phyloP scores from a whole-genome alignment of 2,113 vertebrate species.

The Sceloporus undulatus region DNA sequence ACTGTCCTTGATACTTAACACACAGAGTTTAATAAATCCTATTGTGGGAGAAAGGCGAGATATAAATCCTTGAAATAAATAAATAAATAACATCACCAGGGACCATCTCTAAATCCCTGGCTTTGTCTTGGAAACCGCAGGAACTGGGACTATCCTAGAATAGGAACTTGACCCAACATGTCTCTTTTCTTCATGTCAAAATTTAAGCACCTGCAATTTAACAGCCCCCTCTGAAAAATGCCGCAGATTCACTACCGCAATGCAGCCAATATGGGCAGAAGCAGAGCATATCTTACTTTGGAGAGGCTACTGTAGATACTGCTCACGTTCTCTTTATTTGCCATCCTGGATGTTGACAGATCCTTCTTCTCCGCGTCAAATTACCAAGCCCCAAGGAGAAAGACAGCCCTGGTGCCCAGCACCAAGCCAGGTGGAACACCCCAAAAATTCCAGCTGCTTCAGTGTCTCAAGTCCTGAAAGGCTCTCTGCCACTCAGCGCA shows the following conservation, averaged over 20 bases:
- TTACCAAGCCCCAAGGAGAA: no score
- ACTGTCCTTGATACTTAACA: no score
- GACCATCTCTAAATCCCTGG: no score
- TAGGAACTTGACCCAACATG: no score
- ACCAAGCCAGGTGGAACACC: not conserved
- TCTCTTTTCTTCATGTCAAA: no score
- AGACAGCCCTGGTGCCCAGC: not conserved
- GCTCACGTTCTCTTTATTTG: conserved; percentile 31
- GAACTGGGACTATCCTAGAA: no score
- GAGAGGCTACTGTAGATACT: not conserved
- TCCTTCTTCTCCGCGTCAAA: not conserved
- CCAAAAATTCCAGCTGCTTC: no score
- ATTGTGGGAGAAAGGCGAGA: no score
- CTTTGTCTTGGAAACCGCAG: no score
- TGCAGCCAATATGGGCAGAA: not conserved
- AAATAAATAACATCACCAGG: no score
- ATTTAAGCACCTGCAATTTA: not conserved
- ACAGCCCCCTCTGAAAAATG: not conserved
- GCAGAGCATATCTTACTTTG: conserved; percentile 5
- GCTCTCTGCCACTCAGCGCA: not conserved
- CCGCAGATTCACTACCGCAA: not conserved
- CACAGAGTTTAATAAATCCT: no score
- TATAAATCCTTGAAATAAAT: no score
- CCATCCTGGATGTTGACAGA: not conserved
- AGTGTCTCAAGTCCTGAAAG: not conserved